Conservation (phyloP, 2,888 invertebrate genomes). For the Caenorhabditis wallacei region DNA sequence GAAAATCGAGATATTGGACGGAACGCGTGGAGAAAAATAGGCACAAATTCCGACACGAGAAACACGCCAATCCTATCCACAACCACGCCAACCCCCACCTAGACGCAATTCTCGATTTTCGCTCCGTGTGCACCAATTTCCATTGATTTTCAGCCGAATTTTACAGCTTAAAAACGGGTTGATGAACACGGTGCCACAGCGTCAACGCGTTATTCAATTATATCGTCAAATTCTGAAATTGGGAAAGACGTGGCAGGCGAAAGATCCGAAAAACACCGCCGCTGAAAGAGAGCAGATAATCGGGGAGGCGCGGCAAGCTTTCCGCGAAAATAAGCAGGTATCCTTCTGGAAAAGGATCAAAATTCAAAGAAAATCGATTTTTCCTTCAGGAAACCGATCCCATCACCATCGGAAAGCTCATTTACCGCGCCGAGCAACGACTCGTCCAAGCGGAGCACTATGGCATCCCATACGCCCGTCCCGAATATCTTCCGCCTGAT, state of each 20-base stretch:
- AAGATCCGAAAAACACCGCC: slow-evolving; percentile 69
- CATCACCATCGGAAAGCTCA: slow-evolving; percentile 71
- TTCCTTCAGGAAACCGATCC: slow-evolving; percentile 65
- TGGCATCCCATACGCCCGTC: slow-evolving; percentile 79
- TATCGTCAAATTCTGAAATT: slow-evolving; percentile 67
- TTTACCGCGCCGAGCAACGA: slow-evolving; percentile 74
- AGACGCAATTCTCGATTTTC: slow-evolving; percentile 15
- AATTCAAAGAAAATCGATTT: neutral
- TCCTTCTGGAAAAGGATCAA: too few relatives aligned
- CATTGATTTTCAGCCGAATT: slow-evolving; percentile 37
- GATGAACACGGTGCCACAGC: slow-evolving; percentile 61
- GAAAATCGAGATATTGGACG: neutral
- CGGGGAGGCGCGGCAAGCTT: slow-evolving; percentile 71
- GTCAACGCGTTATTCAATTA: slow-evolving; percentile 57
- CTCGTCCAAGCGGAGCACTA: slow-evolving; percentile 79
- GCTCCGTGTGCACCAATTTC: neutral
- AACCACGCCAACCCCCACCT: slow-evolving; percentile 12
- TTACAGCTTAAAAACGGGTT: slow-evolving; percentile 28
- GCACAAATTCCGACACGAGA: neutral
- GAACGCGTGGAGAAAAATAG: slow-evolving; percentile 20
- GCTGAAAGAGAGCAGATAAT: slow-evolving; percentile 70
- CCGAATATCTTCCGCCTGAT: slow-evolving; percentile 76
- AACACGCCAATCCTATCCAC: slow-evolving; percentile 21
- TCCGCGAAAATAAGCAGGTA: slow-evolving; percentile 73
- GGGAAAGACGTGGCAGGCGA: slow-evolving; percentile 69